Evolutionary conservation across 2,113 vertebrate species (phyloP).

Genomic region (Spea bombifrons): DNA sequence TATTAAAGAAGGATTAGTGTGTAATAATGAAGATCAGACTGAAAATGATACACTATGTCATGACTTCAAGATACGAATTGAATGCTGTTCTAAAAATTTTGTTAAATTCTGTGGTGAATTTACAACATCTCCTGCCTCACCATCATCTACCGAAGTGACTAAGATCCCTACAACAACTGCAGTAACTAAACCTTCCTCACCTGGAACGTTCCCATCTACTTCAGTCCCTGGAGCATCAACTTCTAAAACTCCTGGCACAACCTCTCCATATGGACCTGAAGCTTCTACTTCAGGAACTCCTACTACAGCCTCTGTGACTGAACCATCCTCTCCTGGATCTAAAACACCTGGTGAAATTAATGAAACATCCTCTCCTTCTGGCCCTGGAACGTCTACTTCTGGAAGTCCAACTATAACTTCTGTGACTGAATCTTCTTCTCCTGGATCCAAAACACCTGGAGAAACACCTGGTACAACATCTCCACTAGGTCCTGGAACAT

Average conservation of each 20-base stretch:
- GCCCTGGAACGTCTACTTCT: not conserved
- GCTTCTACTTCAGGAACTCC: not conserved
- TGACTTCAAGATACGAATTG: not conserved
- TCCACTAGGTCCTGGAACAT: not conserved
- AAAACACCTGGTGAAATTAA: no score
- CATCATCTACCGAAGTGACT: conserved; percentile 12
- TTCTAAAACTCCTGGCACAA: not conserved
- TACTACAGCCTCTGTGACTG: no score
- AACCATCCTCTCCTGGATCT: no score
- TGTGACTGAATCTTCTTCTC: not conserved
- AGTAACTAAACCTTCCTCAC: not conserved
- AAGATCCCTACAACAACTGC: not conserved
- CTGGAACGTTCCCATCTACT: not conserved
- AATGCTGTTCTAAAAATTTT: conserved; percentile 7
- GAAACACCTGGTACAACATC: not conserved
- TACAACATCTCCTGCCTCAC: not conserved
- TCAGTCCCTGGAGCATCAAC: not conserved
- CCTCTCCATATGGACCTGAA: not conserved
- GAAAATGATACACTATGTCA: not conserved
- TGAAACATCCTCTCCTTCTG: no score
- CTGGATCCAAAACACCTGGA: not conserved
- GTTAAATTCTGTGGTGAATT: conserved; percentile 3
- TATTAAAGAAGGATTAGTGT: conserved; percentile 10
- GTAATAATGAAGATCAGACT: conserved; percentile 16
- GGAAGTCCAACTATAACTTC: not conserved